These are phyloP conservation scores for Ifrita kowaldi DNA, from an alignment of 2,113 vertebrate species.

Conservation along the genomic window DNA sequence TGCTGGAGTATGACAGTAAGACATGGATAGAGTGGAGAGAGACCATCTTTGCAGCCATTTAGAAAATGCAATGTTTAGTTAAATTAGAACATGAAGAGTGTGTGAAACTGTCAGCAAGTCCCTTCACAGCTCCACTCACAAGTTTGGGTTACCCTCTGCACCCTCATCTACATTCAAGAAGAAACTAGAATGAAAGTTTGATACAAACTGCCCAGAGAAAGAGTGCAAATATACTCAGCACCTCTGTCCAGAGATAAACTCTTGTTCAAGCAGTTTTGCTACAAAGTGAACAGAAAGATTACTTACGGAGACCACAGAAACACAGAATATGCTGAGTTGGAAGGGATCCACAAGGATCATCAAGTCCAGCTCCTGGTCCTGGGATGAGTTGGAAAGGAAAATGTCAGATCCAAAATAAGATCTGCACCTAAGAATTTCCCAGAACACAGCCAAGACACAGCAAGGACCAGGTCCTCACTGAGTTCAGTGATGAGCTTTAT, in stretches of 20 bases:
- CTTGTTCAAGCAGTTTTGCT: neutral
- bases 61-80: neutral
- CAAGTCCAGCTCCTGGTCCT: neutral
- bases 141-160: neutral
- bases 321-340: neutral
- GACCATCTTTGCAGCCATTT: neutral
- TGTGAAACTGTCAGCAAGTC: neutral
- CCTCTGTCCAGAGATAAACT: neutral
- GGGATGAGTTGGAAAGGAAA: neutral
- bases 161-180: neutral
- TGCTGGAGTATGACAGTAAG: neutral
- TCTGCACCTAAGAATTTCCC: neutral
- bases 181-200: neutral
- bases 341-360: neutral
- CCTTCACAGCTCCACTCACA: neutral
- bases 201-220: neutral
- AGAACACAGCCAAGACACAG: neutral
- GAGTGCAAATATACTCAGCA: neutral
- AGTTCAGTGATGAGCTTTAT: neutral
- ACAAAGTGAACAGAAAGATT: neutral
- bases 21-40: neutral
- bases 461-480: neutral
- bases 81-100: neutral
- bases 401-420: neutral
- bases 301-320: neutral